Evolutionary conservation across 2,113 vertebrate species (phyloP), one percentile per base, ranked within the genome.

Genomic region (Proteles cristata): DNA sequence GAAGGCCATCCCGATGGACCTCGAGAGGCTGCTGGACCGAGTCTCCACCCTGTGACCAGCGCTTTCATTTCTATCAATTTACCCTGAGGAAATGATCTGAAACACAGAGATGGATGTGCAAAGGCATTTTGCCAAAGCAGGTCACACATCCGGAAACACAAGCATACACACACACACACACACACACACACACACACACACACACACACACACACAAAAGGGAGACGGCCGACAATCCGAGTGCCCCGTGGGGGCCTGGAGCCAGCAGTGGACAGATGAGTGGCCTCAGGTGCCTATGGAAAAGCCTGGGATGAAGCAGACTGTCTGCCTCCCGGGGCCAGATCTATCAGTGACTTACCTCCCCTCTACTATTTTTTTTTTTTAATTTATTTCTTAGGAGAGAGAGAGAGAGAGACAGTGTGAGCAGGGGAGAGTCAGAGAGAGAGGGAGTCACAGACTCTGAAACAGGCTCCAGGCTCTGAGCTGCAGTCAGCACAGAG

Each of bases 311-410:
- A n/a, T 0, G 7, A 33, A 31, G 16, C 17, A 4, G 35, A 7
- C 0, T 0, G 26, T 1, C 0, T 10, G 1, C 39, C 61, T 45
- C 17, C 0, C 33, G 14, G 33, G 12, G 33, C 6, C 1, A 5
- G 35, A 7, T 1, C 55, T 31, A 7, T 0, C 0, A 5, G 11
- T 14, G 53, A 9, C 45, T n/a, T 48, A 15, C 28, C 55, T 28
- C 35, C 28, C 58, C 74, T 43, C 55, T 43, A 6, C 45, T 17
- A 16, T 17, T 17, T 16, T 55, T 53, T 16, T 39, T 39, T 39
- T 4, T 39, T 39, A 39, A 39, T n/a, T n/a, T n/a, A n/a, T n/a
- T n/a, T n/a, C n/a, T n/a, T n/a, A n/a, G n/a, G n/a, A n/a, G n/a
- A n/a, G n/a, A n/a, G n/a, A n/a, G n/a, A n/a, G n/a, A n/a, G n/a